Evolutionary conservation across 2,797 vertebrate genomes (phyloP).

Genomic region (Lagorchestes hirsutus): DNA sequence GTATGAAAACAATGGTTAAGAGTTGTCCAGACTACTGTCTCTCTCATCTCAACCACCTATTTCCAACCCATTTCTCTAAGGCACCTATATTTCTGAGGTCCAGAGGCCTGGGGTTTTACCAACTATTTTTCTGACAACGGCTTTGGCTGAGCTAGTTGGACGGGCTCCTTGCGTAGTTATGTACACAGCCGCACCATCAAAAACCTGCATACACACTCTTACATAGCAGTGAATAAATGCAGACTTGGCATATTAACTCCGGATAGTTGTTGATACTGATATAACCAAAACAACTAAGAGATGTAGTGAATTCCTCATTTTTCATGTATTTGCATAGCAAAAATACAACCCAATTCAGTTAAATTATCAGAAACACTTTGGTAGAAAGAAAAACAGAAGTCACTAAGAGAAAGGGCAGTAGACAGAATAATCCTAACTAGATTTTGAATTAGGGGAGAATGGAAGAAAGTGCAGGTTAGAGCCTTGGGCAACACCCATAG

Average conservation of each 20-base stretch:
- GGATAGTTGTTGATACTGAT: not conserved
- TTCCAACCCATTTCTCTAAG: not conserved
- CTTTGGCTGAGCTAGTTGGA: not conserved
- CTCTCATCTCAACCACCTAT: not conserved
- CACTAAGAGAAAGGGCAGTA: not conserved
- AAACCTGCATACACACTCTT: not conserved
- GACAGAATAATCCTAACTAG: not conserved
- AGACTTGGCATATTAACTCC: not conserved
- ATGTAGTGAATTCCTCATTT: not conserved
- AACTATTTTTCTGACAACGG: not conserved
- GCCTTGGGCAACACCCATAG: not conserved
- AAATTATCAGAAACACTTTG: not conserved
- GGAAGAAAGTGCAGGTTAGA: not conserved
- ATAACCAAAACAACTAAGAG: not conserved
- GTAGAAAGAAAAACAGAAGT: not conserved
- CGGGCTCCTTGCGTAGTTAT: not conserved
- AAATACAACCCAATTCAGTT: not conserved
- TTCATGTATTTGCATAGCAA: not conserved
- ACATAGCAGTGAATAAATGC: not conserved
- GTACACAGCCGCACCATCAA: not conserved
- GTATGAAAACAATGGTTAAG: not conserved
- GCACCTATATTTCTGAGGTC: not conserved
- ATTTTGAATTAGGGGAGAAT: not conserved
- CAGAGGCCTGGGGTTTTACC: not conserved
- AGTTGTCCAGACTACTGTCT: not conserved